Conservation (phyloP, 2,888 invertebrate species). For the Mythimna lalbum region DNA sequence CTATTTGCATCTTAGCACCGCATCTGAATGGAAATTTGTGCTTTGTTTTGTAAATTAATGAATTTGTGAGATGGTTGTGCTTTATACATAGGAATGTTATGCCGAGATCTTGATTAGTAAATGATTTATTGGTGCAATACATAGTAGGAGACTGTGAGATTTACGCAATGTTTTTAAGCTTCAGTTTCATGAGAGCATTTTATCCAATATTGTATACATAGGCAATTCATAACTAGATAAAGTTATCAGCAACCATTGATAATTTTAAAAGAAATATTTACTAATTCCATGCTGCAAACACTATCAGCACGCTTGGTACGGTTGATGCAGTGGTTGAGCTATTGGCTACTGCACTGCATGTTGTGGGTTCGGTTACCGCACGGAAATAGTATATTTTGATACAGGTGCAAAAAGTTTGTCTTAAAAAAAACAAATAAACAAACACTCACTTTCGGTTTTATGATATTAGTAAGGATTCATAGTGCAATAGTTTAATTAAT, state of each 20-base stretch:
- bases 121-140: neutral
- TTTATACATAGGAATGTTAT: slow-evolving; percentile 33
- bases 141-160: neutral
- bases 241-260: neutral
- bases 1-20: slow-evolving; percentile 66
- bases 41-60: slow-evolving; percentile 49
- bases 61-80: slow-evolving; percentile 22
- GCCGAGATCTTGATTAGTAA: slow-evolving; percentile 10
- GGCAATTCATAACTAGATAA: neutral
- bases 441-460: too few relatives aligned
- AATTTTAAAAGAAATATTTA: neutral
- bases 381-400: too few relatives aligned
- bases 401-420: too few relatives aligned
- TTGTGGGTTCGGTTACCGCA: too few relatives aligned
- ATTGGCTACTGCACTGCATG: too few relatives aligned
- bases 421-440: too few relatives aligned
- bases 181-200: neutral
- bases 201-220: neutral
- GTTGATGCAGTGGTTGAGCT: too few relatives aligned
- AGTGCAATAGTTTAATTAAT: too few relatives aligned
- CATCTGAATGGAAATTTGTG: slow-evolving; percentile 46
- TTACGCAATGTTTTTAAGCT: neutral
- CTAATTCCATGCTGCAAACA: too few relatives aligned
- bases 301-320: too few relatives aligned
- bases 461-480: too few relatives aligned